Base-by-base conservation (phyloP, 2,113 vertebrate genomes). In the Pavo muticus region DNA sequence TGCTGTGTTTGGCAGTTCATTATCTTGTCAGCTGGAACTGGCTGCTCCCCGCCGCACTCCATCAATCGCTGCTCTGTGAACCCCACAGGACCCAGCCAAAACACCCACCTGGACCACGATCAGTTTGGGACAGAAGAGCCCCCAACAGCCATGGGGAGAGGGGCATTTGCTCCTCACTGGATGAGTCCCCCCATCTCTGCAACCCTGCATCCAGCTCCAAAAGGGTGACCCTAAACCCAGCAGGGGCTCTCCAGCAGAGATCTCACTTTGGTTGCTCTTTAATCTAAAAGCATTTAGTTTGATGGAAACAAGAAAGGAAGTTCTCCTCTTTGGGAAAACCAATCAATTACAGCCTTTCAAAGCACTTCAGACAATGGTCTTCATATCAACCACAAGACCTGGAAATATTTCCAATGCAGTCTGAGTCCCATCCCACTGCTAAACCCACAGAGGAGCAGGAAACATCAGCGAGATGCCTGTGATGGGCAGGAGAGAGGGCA, bases 1-100 rank as follows among this genome's bases (percentile, higher is more conserved):
- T 94, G 90, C 93, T 94, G 95, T 89, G 95, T 93, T 79, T 89
- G 87, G 72, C 92, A 90, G 93, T 97, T 96, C 95, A 88, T 96
- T 96, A 96, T 96, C 94, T 95, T 96, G 94, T 93, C 94, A 93
- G 80, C 76, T 77, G 80, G 91, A 95, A 72, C 84, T 2, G 15
- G 68, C 56, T 35, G 92, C 80, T 96, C 86, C 87, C 76, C 16
- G 11, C 76, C 93, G 65, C 64, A 56, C 81, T 97, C 83, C 61
- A 82, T 95, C 95, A 94, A 56, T 14, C 37, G 32, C 48, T 56
- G 70, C 72, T 70, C 37, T 6, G 44, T 45, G 76, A 73, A 70
- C 24, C 25, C 71, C 61, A 21, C 16, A 3, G 74, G 37, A 47
- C 27, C n/a, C 10, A 6, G 14, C 21, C 50, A 7, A 44, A 50